A percentile compares a stretch with the other conserved stretches of the same genome.
These are phyloP conservation scores for Nibea albiflora DNA, from an alignment of 2,113 vertebrate species.

Conservation along the genomic window DNA sequence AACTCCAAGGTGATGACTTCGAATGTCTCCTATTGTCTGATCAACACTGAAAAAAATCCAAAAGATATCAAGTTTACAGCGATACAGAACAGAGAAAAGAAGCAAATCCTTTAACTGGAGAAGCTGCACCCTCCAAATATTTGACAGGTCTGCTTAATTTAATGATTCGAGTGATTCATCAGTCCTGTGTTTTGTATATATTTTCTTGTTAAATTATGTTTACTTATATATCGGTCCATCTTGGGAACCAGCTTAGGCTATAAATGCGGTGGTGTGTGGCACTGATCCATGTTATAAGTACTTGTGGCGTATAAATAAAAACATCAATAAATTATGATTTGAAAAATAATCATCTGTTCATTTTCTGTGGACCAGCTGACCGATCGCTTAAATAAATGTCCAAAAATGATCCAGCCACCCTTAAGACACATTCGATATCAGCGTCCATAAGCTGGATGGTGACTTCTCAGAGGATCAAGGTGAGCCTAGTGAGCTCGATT, in stretches of 20 bases:
- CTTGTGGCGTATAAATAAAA: neutral
- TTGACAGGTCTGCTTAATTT: neutral
- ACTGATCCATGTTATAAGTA: neutral
- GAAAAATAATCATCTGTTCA: neutral
- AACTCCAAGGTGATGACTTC: neutral
- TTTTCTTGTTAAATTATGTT: neutral
- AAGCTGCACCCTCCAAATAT: neutral
- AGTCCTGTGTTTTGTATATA: neutral
- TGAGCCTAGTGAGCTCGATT: constrained; percentile 32
- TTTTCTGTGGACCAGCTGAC: neutral
- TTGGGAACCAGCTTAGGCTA: neutral
- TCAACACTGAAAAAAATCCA: neutral
- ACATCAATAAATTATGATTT: neutral
- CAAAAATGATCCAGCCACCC: neutral
- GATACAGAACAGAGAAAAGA: neutral
- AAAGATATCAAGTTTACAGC: neutral
- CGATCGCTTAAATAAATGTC: neutral
- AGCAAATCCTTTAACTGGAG: neutral
- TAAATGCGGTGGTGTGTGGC: neutral
- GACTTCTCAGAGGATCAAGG: constrained; percentile 50
- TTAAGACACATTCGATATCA: too few relatives aligned
- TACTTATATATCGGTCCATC: neutral
- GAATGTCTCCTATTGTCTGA: neutral
- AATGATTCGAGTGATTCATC: neutral
- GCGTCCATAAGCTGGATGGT: neutral